phyloP scores from a whole-genome alignment of 1,140 invertebrate genomes.

The Lutraria rhynchaena region DNA sequence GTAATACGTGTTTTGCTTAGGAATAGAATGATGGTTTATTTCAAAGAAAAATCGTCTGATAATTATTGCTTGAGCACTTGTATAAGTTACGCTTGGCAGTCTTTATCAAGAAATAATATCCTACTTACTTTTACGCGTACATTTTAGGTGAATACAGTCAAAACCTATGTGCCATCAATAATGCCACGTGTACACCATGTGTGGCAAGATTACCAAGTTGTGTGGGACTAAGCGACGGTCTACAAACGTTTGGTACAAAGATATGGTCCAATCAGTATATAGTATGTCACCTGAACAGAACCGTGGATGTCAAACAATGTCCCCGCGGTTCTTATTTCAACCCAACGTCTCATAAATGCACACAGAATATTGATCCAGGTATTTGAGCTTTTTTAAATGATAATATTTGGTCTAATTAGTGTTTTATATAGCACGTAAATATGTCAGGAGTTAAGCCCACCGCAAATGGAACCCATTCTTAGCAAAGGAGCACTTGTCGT shows the following conservation, averaged over 20 bases:
- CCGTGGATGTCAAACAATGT: conserved; percentile 53
- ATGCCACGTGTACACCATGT: conserved; percentile 63
- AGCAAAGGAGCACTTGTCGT: too few species aligned
- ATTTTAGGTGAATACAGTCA: conserved; percentile 69
- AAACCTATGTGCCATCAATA: conserved; percentile 58
- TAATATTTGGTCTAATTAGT: background rate
- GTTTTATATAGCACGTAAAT: too few species aligned
- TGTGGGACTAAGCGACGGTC: conserved; percentile 64
- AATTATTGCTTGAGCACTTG: background rate
- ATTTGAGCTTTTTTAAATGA: too few species aligned
- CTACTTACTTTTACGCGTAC: too few species aligned
- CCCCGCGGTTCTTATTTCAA: conserved; percentile 53
- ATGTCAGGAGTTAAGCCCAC: too few species aligned
- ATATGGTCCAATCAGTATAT: conserved; percentile 65
- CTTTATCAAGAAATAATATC: too few species aligned
- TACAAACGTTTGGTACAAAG: conserved; percentile 61
- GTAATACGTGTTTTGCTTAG: too few species aligned
- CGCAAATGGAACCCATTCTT: too few species aligned
- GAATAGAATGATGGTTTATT: too few species aligned
- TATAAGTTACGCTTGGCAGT: background rate
- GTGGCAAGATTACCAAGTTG: conserved; percentile 65
- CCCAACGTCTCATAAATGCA: conserved; percentile 42
- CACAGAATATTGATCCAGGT: conserved; percentile 46
- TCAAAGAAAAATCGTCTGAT: too few species aligned
- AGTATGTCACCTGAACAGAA: conserved; percentile 64